Evolutionary conservation across 2,113 vertebrate species (phyloP).

Genomic region (Anseranas semipalmata): DNA sequence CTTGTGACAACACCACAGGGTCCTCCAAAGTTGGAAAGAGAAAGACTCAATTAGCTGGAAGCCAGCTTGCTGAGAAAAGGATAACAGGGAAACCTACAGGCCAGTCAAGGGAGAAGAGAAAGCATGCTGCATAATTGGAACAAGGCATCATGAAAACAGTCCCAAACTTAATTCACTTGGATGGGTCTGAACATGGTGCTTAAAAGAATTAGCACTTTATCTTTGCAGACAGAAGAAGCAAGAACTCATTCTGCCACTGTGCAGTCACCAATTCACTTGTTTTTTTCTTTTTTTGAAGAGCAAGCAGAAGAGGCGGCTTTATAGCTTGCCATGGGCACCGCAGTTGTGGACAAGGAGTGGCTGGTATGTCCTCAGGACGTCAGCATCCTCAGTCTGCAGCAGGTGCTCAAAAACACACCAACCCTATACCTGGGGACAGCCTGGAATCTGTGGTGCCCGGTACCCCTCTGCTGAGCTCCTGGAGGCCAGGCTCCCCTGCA

Average conservation of each 20-base stretch:
- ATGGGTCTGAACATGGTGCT: not conserved
- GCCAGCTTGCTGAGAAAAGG: not conserved
- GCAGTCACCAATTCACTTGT: not conserved
- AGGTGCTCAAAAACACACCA: not conserved
- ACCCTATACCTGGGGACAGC: not conserved
- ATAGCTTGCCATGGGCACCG: not conserved
- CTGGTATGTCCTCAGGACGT: fast-evolving
- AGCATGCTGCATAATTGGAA: not conserved
- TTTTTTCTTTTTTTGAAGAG: not conserved
- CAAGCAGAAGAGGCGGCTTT: fast-evolving
- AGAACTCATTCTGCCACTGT: not conserved
- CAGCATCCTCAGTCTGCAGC: not conserved
- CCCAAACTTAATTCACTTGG: not conserved
- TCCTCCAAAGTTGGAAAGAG: not conserved
- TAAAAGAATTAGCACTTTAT: conserved; percentile 13
- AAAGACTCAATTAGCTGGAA: not conserved
- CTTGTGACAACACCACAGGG: fast-evolving
- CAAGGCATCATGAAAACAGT: not conserved
- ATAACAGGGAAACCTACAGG: not conserved
- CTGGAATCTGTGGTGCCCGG: not conserved
- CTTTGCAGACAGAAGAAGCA: not conserved
- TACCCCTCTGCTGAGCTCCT: not conserved
- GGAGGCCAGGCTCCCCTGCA: not conserved
- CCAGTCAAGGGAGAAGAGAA: not conserved
- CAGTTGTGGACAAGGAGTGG: not conserved